These are phyloP conservation scores for Pyrocephalus nanus DNA, from an alignment of 2,797 vertebrate species.

Conservation along the genomic window DNA sequence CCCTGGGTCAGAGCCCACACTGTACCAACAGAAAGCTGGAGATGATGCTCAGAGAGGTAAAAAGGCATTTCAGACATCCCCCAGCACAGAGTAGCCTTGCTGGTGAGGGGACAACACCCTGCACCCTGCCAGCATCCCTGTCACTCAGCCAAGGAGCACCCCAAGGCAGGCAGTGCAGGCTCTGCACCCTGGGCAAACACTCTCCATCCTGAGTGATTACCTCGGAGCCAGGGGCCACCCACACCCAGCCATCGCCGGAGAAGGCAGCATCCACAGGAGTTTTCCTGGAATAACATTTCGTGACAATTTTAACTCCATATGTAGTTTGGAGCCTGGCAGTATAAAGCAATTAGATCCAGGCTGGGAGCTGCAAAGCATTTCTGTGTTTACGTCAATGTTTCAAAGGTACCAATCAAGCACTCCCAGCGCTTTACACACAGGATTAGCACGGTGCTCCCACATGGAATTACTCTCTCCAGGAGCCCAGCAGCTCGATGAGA, in stretches of 20 bases:
- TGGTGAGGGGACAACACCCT: neutral
- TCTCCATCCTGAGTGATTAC: neutral
- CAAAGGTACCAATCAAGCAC: neutral
- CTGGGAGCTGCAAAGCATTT: constrained; percentile 9
- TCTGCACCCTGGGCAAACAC: neutral
- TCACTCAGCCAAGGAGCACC: neutral
- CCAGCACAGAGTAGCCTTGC: too few relatives aligned
- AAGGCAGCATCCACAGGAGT: neutral
- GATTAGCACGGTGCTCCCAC: neutral
- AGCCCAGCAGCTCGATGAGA: neutral
- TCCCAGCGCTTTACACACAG: neutral
- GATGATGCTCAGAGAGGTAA: neutral
- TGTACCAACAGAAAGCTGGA: neutral
- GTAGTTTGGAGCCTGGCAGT: neutral
- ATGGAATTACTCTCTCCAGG: neutral
- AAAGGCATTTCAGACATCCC: fast-evolving
- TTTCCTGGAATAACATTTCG: neutral
- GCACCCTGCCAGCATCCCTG: neutral
- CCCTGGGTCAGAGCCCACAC: fast-evolving
- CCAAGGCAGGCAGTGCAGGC: fast-evolving
- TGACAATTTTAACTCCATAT: neutral
- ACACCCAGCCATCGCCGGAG: neutral
- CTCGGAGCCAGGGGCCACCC: neutral
- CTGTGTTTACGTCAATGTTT: neutral
- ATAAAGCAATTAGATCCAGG: neutral